Conservation (phyloP, 2,888 invertebrate species). For the Hirtodrosophila alboralis region DNA sequence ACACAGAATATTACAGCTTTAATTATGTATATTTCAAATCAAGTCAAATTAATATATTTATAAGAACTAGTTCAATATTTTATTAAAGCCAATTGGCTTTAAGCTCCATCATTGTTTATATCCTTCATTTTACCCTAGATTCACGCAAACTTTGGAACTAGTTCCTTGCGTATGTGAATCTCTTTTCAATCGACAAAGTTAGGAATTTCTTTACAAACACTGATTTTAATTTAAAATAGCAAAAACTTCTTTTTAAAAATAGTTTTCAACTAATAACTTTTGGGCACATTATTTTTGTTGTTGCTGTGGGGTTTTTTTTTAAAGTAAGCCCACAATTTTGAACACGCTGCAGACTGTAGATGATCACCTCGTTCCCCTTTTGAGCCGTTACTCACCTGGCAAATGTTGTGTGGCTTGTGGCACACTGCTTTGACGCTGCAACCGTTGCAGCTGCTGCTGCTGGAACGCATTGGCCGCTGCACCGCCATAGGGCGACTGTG, state of each 20-base stretch:
- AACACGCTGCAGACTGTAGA: too few species aligned
- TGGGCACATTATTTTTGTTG: not conserved
- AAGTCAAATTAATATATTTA: not conserved
- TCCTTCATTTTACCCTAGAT: too few species aligned
- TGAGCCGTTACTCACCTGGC: constrained; percentile 80
- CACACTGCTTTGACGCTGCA: constrained; percentile 83
- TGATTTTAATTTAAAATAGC: not conserved
- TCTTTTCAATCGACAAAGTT: not conserved
- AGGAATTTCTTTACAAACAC: too few species aligned
- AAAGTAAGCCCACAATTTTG: not conserved
- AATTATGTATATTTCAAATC: too few species aligned
- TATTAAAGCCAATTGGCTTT: too few species aligned
- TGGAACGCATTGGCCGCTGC: constrained; percentile 76
- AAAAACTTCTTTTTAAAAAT: too few species aligned
- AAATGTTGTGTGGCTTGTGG: constrained; percentile 84
- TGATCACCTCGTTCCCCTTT: not conserved
- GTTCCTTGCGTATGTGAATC: constrained; percentile 1
- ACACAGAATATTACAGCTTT: too few species aligned
- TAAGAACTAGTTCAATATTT: not conserved
- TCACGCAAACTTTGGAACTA: constrained; percentile 1
- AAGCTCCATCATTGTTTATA: too few species aligned
- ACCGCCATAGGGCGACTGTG: constrained; percentile 80
- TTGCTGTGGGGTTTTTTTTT: constrained; percentile 4
- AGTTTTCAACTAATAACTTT: not conserved
- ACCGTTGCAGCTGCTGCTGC: constrained; percentile 82